Evolutionary conservation across 2,113 vertebrate genomes (phyloP).

Genomic region (Psilopogon haemacephalus): DNA sequence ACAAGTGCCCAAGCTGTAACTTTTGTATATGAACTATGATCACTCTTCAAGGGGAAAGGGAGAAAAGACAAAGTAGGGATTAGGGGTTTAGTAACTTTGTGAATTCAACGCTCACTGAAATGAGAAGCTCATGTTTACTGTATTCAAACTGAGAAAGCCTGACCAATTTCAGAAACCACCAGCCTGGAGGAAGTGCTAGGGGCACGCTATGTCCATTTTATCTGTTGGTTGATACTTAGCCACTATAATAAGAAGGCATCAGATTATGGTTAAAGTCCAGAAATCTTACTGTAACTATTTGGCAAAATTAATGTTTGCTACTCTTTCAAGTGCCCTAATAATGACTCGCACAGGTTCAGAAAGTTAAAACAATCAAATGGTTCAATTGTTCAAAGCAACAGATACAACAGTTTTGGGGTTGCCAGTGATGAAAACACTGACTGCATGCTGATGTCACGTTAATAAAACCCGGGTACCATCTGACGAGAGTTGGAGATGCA

Average conservation of each 20-base stretch:
- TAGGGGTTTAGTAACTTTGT: background rate
- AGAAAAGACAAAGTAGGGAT: background rate
- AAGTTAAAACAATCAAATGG: too few species aligned
- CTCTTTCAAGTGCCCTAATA: too few species aligned
- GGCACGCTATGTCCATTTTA: background rate
- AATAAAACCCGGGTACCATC: too few species aligned
- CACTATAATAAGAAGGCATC: background rate
- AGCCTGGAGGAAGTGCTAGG: background rate
- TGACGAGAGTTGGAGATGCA: too few species aligned
- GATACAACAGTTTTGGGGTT: too few species aligned
- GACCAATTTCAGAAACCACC: background rate
- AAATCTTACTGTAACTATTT: too few species aligned
- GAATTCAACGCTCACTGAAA: background rate
- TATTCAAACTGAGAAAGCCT: background rate
- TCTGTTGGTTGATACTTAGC: background rate
- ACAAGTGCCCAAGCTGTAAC: background rate
- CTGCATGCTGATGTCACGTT: too few species aligned
- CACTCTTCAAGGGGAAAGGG: background rate
- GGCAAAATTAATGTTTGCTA: too few species aligned
- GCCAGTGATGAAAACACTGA: too few species aligned
- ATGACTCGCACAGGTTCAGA: too few species aligned
- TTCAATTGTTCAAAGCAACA: too few species aligned
- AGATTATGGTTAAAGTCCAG: too few species aligned
- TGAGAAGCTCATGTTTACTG: background rate
- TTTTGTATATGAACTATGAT: background rate